Evolutionary conservation across 2,888 invertebrate species (phyloP).

Genomic region (Eulithis testata): DNA sequence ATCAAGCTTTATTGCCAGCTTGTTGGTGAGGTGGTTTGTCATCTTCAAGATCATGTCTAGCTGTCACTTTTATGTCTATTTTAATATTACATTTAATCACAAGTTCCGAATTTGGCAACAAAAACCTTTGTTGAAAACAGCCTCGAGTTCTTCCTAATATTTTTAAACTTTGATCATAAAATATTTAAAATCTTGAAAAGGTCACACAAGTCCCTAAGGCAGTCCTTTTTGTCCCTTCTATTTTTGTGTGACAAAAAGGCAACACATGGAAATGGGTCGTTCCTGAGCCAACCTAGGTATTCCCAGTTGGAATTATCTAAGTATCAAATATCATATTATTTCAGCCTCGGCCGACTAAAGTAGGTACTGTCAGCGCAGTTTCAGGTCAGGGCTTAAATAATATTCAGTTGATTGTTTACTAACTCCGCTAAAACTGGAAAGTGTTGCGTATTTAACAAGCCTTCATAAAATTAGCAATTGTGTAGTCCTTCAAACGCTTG

Average conservation of each 20-base stretch:
- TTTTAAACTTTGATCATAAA: conserved; percentile 27
- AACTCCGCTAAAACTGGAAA: not conserved
- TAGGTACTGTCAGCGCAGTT: conserved; percentile 12
- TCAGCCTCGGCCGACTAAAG: conserved; percentile 15
- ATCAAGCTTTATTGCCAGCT: conserved; percentile 25
- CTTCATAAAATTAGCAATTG: too few relatives aligned
- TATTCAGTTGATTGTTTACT: conserved; percentile 17
- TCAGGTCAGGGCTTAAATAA: conserved; percentile 17
- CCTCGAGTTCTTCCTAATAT: conserved; percentile 2
- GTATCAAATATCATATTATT: conserved; percentile 29
- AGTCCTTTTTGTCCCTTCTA: conserved; percentile 31
- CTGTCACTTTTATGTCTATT: too few relatives aligned
- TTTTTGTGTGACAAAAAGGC: conserved; percentile 29
- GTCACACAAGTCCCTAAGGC: conserved; percentile 33
- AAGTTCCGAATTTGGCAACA: not conserved
- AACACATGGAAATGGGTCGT: conserved; percentile 5
- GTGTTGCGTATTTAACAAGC: not conserved
- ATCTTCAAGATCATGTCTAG: too few relatives aligned
- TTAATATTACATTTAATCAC: too few relatives aligned
- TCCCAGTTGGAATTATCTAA: conserved; percentile 25
- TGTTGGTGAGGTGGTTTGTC: too few relatives aligned
- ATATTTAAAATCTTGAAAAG: conserved; percentile 36
- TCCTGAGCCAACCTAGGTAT: conserved; percentile 16
- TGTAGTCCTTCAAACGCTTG: not conserved
- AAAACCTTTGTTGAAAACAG: not conserved